phyloP scores from a whole-genome alignment of 1,140 invertebrate species.

The Venturia canescens region DNA sequence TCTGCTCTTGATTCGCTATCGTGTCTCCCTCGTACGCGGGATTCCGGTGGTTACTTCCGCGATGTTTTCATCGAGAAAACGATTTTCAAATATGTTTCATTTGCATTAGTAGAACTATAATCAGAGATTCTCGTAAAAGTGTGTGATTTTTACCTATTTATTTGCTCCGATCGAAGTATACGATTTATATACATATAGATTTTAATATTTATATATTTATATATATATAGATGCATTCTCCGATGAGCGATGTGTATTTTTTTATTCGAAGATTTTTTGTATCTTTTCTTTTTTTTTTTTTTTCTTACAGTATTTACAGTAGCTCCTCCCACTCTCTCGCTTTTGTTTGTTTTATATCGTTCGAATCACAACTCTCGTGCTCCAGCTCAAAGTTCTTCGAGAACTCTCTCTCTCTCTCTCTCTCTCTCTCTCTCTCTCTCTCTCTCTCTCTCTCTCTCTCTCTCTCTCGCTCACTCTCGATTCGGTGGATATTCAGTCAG shows the following conservation, averaged over 20 bases:
- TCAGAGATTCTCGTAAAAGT: conserved; percentile 7
- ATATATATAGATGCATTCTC: background rate
- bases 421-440: too few relatives aligned
- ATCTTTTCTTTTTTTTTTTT: conserved; percentile 53
- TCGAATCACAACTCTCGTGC: conserved; percentile 37
- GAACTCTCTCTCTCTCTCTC: too few relatives aligned
- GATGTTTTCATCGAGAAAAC: conserved; percentile 24
- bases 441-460: too few relatives aligned
- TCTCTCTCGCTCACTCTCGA: too few relatives aligned
- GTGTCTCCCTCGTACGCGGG: background rate
- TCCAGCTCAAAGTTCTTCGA: background rate
- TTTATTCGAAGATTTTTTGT: conserved; percentile 52
- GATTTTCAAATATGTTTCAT: conserved; percentile 37
- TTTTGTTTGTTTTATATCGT: too few relatives aligned
- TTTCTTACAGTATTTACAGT: conserved; percentile 71
- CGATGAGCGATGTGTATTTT: conserved; percentile 10
- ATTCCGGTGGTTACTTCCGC: background rate
- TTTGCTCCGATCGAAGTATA: background rate
- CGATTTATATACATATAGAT: background rate
- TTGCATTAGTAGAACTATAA: conserved; percentile 31
- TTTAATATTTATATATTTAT: background rate
- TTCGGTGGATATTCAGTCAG: background rate
- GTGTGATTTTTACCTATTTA: conserved; percentile 2
- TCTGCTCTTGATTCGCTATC: background rate
- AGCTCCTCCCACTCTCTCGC: conserved; percentile 32